phyloP scores from a whole-genome alignment of 2,797 vertebrate genomes.

The Sebastes nivosus region DNA sequence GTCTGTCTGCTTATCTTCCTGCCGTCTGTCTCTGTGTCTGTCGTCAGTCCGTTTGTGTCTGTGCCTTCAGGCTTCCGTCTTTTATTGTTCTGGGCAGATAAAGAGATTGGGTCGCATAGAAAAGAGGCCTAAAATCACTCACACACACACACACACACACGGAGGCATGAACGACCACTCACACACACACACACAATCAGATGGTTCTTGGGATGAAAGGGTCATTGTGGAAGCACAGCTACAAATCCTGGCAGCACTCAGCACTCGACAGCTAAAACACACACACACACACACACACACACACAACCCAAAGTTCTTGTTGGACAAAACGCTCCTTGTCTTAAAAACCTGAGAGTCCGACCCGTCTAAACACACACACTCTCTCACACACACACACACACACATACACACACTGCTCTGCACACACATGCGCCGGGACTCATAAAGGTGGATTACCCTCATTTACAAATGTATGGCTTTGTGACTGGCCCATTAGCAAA shows the following conservation, averaged over 20 bases:
- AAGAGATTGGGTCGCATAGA: conserved; percentile 64
- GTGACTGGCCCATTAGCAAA: conserved; percentile 70
- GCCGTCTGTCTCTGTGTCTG: not conserved
- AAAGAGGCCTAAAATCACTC: conserved; percentile 47
- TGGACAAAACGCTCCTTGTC: conserved; percentile 73
- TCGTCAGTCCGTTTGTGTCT: conserved; percentile 36
- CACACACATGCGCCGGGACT: conserved; percentile 37
- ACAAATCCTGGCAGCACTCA: conserved; percentile 73
- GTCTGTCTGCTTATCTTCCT: conserved; percentile 8
- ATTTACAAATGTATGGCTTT: conserved; percentile 81
- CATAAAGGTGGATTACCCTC: conserved; percentile 73
- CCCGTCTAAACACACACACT: conserved; percentile 40
- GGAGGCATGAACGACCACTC: not conserved
- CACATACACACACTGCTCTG: not conserved
- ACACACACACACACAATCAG: conserved; percentile 43
- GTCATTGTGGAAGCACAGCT: conserved; percentile 67
- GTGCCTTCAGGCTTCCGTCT: conserved; percentile 67
- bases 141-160: not conserved
- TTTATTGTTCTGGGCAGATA: conserved; percentile 72
- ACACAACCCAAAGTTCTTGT: conserved; percentile 48
- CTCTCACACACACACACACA: conserved; percentile 4
- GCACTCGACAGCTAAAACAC: conserved; percentile 56
- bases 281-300: conserved; percentile 20
- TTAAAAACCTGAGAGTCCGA: conserved; percentile 54
- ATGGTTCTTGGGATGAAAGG: conserved; percentile 71